These are phyloP conservation scores for Chlorospingus flavigularis DNA, from an alignment of 2,797 vertebrate genomes.

Conservation along the genomic window DNA sequence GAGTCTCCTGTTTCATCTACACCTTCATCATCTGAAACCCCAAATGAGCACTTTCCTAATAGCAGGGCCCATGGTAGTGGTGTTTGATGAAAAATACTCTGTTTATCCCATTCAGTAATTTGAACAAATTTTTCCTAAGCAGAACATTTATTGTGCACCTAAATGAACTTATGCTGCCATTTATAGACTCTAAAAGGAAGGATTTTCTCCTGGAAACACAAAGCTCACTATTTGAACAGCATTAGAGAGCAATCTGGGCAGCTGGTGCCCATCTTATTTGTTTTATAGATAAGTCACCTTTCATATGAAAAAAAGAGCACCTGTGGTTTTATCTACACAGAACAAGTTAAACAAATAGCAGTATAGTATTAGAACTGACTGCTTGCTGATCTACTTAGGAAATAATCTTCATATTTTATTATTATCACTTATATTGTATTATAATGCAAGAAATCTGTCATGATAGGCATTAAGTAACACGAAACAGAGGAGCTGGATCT, in stretches of 20 bases:
- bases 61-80: background rate
- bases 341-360: constrained; percentile 41
- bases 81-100: background rate
- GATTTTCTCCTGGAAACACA: constrained; percentile 28
- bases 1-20: background rate
- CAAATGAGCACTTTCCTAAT: background rate
- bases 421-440: background rate
- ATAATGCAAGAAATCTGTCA: background rate
- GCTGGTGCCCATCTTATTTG: constrained; percentile 46
- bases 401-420: constrained; percentile 2
- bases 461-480: background rate
- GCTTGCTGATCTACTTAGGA: constrained; percentile 25
- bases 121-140: background rate
- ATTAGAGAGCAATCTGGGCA: constrained; percentile 45
- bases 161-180: constrained; percentile 34
- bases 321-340: constrained; percentile 27
- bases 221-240: constrained; percentile 42
- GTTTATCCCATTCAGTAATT: background rate
- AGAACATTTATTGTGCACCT: background rate
- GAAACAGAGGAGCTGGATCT: background rate
- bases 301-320: constrained; percentile 6
- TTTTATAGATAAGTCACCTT: constrained; percentile 47
- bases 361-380: background rate
- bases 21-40: background rate
- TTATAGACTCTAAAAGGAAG: constrained; percentile 18